Conservation (phyloP, 2,113 vertebrate genomes). For the Balaeniceps rex region DNA sequence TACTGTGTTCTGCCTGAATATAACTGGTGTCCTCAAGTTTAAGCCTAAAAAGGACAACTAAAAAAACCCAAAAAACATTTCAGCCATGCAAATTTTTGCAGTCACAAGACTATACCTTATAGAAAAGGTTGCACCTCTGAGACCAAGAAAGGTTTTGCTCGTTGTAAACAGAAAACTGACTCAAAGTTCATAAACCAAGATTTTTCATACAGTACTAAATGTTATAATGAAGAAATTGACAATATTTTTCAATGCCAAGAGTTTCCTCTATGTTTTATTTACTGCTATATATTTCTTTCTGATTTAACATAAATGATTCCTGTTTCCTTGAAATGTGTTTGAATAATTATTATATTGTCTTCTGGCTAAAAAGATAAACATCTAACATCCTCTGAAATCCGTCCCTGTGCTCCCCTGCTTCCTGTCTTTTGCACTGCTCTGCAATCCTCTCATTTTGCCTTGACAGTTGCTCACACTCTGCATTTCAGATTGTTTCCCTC, state of each 20-base stretch:
- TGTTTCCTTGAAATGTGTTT: neutral
- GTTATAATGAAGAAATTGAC: neutral
- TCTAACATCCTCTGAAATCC: neutral
- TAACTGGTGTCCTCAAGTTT: neutral
- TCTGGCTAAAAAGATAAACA: neutral
- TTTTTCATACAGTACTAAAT: neutral
- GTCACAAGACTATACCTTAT: neutral
- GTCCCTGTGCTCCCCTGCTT: neutral
- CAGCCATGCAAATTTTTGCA: neutral
- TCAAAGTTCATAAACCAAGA: neutral
- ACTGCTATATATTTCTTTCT: neutral
- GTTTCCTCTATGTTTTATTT: neutral
- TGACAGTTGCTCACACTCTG: neutral
- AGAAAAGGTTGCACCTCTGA: neutral
- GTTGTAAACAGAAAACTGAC: neutral
- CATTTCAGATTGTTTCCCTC: neutral
- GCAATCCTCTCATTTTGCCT: neutral
- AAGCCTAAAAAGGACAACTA: neutral
- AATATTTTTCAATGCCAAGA: neutral
- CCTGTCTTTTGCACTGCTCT: neutral
- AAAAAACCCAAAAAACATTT: neutral
- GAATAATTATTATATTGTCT: neutral
- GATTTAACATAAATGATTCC: neutral
- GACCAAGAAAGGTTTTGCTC: neutral
- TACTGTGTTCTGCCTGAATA: neutral